Evolutionary conservation across 2,113 vertebrate genomes (phyloP).

Genomic region (Limanda limanda): DNA sequence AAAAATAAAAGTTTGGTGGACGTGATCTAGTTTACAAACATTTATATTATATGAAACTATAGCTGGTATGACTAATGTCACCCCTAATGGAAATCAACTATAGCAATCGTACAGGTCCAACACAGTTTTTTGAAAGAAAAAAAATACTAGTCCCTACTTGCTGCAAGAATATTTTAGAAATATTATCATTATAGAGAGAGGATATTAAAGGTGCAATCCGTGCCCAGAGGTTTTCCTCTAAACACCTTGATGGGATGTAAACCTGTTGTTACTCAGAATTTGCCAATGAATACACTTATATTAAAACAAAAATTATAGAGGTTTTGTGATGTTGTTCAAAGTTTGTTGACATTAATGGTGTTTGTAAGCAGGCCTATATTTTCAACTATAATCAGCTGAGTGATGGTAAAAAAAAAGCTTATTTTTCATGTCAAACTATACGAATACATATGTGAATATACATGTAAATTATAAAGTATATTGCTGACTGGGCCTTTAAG

Average conservation of each 20-base stretch:
- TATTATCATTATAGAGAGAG: slow-evolving; percentile 37
- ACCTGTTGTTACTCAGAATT: slow-evolving; percentile 34
- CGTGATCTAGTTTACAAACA: slow-evolving; percentile 83
- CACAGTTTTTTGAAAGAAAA: slow-evolving; percentile 11
- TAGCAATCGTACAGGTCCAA: slow-evolving; percentile 52
- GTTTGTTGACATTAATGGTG: slow-evolving; percentile 64
- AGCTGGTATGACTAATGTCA: slow-evolving; percentile 71
- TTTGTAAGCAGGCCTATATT: slow-evolving; percentile 66
- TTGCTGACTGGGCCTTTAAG: slow-evolving; percentile 49
- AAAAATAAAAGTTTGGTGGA: slow-evolving; percentile 80
- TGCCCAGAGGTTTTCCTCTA: neutral
- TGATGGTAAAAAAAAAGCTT: slow-evolving; percentile 37
- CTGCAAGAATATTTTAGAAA: slow-evolving; percentile 72
- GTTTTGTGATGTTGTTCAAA: slow-evolving; percentile 55
- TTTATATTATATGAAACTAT: slow-evolving; percentile 80
- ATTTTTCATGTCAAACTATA: slow-evolving; percentile 64
- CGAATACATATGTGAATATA: slow-evolving; percentile 57
- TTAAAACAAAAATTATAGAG: slow-evolving; percentile 23
- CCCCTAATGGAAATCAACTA: slow-evolving; percentile 64
- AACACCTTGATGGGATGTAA: slow-evolving; percentile 37
- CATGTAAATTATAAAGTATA: slow-evolving; percentile 53
- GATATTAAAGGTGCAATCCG: slow-evolving; percentile 49
- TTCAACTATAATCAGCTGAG: slow-evolving; percentile 60
- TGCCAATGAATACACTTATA: slow-evolving; percentile 21
- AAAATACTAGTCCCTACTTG: slow-evolving; percentile 67